Conservation (phyloP, 2,113 vertebrate species). For the Mirza zaza region DNA sequence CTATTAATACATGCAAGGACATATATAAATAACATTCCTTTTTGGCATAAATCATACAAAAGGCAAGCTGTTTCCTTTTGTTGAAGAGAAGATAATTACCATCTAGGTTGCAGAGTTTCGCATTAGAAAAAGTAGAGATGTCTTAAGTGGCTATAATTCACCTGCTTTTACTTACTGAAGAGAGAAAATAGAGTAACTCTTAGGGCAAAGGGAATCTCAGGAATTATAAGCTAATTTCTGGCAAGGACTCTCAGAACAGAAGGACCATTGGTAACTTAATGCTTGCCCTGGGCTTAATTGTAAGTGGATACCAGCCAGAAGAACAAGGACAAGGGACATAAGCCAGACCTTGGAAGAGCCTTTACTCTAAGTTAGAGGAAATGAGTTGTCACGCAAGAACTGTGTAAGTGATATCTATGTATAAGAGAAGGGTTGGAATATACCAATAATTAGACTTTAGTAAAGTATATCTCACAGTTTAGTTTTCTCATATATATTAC, state of each 20-base stretch:
- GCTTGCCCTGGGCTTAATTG: conserved; percentile 56
- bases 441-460: neutral
- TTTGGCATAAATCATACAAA: neutral
- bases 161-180: neutral
- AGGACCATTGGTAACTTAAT: conserved; percentile 65
- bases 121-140: neutral
- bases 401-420: conserved; percentile 16
- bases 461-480: neutral
- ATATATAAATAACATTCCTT: neutral
- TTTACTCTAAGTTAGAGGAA: conserved; percentile 51
- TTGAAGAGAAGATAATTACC: conserved; percentile 20
- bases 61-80: neutral
- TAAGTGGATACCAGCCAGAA: conserved; percentile 63
- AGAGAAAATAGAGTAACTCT: conserved; percentile 34
- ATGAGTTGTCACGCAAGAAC: conserved; percentile 36
- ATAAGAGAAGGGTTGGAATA: neutral
- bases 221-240: conserved; percentile 66
- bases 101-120: neutral
- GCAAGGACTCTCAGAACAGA: conserved; percentile 32
- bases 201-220: conserved; percentile 45
- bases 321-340: conserved; percentile 48
- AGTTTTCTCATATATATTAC: neutral
- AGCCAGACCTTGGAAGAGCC: conserved; percentile 58
- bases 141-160: neutral
- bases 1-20: neutral